Evolutionary conservation across 1,140 invertebrate genomes (phyloP).

Genomic region (Heliothis subflexa): DNA sequence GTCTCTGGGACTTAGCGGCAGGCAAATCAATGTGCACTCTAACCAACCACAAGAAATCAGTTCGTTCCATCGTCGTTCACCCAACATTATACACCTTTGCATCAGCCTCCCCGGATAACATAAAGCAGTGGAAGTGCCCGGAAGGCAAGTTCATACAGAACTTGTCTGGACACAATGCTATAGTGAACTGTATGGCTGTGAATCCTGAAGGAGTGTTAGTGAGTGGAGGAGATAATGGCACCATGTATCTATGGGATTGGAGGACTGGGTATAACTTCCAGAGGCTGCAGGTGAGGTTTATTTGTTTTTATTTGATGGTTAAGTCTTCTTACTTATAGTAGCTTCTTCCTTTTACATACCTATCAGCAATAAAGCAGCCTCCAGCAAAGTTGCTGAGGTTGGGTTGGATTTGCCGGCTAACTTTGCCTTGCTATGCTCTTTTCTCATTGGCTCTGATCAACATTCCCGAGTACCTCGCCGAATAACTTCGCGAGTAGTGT

Average conservation of each 20-base stretch:
- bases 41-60: constrained; percentile 99
- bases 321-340: too few relatives aligned
- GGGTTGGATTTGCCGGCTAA: too few relatives aligned
- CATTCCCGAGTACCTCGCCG: too few relatives aligned
- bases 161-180: constrained; percentile 98
- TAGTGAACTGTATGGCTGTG: constrained; percentile 98
- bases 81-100: constrained; percentile 98
- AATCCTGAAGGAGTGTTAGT: constrained; percentile 98
- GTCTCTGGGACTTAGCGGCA: constrained; percentile 98
- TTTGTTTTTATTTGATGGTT: neutral
- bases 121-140: constrained; percentile 99
- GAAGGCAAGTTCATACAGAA: constrained; percentile 99
- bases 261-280: constrained; percentile 99
- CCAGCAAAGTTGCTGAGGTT: too few relatives aligned
- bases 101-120: constrained; percentile 99
- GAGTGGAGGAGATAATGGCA: constrained; percentile 99
- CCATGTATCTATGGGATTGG: constrained; percentile 99
- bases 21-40: constrained; percentile 98
- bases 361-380: too few relatives aligned
- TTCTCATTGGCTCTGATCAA: too few relatives aligned
- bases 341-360: too few relatives aligned
- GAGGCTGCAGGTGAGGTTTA: constrained; percentile 88
- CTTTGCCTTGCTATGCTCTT: too few relatives aligned
- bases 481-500: too few relatives aligned
- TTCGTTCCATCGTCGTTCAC: constrained; percentile 96